phyloP scores from a whole-genome alignment of 2,113 vertebrate species.

The Centropristis striata region DNA sequence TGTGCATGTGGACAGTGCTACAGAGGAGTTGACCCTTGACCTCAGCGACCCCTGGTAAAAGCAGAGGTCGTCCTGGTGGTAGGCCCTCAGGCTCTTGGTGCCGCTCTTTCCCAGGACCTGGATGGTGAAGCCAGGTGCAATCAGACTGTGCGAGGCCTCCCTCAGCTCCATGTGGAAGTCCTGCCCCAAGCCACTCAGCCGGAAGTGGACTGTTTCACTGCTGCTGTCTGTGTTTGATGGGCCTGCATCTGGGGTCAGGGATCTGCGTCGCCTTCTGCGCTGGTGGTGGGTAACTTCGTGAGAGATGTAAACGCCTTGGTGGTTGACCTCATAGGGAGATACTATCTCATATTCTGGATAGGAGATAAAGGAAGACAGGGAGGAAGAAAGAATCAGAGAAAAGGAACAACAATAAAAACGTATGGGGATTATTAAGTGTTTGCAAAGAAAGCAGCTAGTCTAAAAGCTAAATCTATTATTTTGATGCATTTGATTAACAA shows the following conservation, averaged over 20 bases:
- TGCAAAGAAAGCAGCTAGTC: not conserved
- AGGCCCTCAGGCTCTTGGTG: slow-evolving; percentile 83
- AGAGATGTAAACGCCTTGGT: slow-evolving; percentile 86
- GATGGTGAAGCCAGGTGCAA: slow-evolving; percentile 89
- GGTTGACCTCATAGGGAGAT: slow-evolving; percentile 89
- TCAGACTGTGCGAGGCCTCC: slow-evolving; percentile 77
- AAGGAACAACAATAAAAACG: no score
- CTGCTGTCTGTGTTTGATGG: slow-evolving; percentile 26
- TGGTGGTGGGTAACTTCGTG: slow-evolving; percentile 86
- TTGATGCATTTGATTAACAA: not conserved
- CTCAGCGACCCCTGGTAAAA: slow-evolving; percentile 91
- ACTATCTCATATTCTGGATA: slow-evolving; percentile 90
- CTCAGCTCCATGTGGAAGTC: slow-evolving; percentile 90
- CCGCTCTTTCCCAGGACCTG: slow-evolving; percentile 87
- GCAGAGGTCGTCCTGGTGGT: slow-evolving; percentile 87
- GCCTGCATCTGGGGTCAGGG: slow-evolving; percentile 35
- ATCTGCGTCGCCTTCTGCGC: slow-evolving; percentile 79
- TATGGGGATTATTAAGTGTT: not conserved
- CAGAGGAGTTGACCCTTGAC: slow-evolving; percentile 87
- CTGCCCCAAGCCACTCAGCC: slow-evolving; percentile 85
- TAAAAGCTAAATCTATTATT: not conserved
- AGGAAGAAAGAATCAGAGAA: not conserved
- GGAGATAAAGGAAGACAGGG: slow-evolving; percentile 7
- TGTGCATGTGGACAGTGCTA: slow-evolving; percentile 91
- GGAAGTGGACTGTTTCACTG: slow-evolving; percentile 83